phyloP scores from a whole-genome alignment of 2,797 vertebrate genomes.

The Eulemur coronatus region DNA sequence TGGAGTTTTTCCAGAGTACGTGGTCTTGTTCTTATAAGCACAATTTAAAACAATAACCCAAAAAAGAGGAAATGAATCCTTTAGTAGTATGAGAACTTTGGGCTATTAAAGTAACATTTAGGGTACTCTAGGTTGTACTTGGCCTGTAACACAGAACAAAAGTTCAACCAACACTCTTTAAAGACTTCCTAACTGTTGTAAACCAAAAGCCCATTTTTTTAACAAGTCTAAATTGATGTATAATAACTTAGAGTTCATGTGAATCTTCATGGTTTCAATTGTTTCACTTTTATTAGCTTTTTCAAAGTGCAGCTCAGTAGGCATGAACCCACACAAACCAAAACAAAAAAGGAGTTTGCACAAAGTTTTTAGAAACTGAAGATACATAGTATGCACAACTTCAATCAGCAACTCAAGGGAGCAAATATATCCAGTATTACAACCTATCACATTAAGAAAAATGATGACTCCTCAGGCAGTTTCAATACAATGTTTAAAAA shows the following conservation, averaged over 20 bases:
- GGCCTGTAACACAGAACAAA: background rate
- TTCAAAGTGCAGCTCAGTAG: background rate
- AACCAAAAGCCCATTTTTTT: background rate
- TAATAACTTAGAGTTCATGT: slow-evolving; percentile 24
- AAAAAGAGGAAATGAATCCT: background rate
- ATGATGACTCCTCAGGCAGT: background rate
- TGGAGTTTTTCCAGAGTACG: background rate
- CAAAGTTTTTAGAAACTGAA: slow-evolving; percentile 32
- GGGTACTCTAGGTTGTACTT: background rate
- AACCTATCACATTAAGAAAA: slow-evolving; percentile 38
- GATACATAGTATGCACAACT: background rate
- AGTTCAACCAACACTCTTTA: background rate
- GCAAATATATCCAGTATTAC: background rate
- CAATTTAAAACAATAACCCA: slow-evolving; percentile 20
- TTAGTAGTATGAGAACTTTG: background rate
- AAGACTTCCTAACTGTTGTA: slow-evolving; percentile 44
- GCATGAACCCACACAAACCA: slow-evolving; percentile 7
- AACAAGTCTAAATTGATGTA: background rate
- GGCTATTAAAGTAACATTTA: background rate
- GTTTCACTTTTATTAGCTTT: slow-evolving; percentile 46
- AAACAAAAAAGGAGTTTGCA: background rate
- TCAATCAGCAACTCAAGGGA: background rate
- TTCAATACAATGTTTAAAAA: slow-evolving; percentile 51
- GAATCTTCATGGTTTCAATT: slow-evolving; percentile 34
- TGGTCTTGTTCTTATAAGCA: background rate